Evolutionary conservation across 2,888 invertebrate genomes (phyloP).

Genomic region (Callyntrura sp.): DNA sequence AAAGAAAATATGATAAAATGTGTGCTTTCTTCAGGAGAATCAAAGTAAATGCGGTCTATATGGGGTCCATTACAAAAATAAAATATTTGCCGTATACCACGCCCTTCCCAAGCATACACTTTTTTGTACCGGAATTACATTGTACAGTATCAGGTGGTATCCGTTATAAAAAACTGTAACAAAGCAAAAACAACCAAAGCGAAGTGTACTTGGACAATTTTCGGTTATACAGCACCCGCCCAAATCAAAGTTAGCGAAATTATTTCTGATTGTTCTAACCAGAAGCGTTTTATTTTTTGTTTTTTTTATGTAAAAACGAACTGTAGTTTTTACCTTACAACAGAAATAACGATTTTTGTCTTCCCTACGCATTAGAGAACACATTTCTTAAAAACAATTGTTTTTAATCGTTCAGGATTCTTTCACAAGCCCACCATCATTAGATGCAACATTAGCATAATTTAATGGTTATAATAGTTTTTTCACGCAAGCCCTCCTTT

Average conservation of each 20-base stretch:
- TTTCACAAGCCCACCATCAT: slow-evolving; percentile 23
- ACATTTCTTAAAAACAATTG: slow-evolving; percentile 24
- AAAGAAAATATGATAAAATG: background rate
- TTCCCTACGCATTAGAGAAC: background rate
- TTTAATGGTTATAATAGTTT: slow-evolving; percentile 23
- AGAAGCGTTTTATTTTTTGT: no score
- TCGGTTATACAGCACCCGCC: no score
- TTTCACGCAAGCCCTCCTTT: background rate
- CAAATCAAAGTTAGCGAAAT: no score
- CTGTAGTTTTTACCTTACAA: no score
- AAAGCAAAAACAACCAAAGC: no score
- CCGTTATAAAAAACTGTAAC: no score
- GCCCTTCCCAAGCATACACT: background rate
- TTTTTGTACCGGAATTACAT: background rate
- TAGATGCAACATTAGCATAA: slow-evolving; percentile 30
- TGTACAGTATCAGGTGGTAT: no score
- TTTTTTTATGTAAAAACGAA: no score
- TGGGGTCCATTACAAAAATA: slow-evolving; percentile 25
- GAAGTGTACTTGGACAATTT: no score
- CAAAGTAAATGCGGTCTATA: background rate
- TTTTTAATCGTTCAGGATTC: slow-evolving; percentile 54
- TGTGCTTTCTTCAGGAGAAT: background rate
- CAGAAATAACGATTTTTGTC: no score
- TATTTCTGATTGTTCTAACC: no score
- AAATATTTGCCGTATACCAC: slow-evolving; percentile 19